phyloP scores from a whole-genome alignment of 1,140 invertebrate species.

The Calliphora vicina region DNA sequence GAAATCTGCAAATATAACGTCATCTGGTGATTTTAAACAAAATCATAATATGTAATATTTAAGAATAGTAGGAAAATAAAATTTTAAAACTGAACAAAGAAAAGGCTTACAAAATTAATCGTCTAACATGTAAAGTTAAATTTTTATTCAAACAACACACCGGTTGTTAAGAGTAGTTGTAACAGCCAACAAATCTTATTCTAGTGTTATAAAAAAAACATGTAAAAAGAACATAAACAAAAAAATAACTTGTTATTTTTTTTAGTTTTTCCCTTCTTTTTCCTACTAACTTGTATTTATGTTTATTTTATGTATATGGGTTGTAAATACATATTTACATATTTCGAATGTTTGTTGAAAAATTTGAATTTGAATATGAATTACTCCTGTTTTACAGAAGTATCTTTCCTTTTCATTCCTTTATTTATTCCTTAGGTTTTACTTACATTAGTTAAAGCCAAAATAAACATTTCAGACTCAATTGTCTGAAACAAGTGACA shows the following conservation, averaged over 20 bases:
- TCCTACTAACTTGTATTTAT: not conserved
- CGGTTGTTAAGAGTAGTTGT: conserved; percentile 12
- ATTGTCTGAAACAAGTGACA: not conserved
- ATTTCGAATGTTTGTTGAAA: not conserved
- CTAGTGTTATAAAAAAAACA: not conserved
- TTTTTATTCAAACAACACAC: not conserved
- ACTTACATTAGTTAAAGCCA: not conserved
- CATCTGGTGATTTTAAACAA: too few species aligned
- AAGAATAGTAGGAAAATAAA: too few species aligned
- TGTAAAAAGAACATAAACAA: not conserved
- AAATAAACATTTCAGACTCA: not conserved
- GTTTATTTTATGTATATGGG: conserved; percentile 26
- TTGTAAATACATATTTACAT: not conserved
- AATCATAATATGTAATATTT: too few species aligned
- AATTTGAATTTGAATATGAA: not conserved
- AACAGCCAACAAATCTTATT: not conserved
- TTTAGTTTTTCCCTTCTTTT: not conserved
- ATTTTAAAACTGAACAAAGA: too few species aligned
- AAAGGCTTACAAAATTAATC: too few species aligned
- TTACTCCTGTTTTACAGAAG: not conserved
- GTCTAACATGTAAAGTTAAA: not conserved
- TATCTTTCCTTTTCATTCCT: not conserved
- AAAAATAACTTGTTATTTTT: not conserved
- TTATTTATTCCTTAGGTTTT: not conserved
- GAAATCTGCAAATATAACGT: too few species aligned